Evolutionary conservation across 2,888 invertebrate genomes (phyloP).

Genomic region (Mythimna impura): DNA sequence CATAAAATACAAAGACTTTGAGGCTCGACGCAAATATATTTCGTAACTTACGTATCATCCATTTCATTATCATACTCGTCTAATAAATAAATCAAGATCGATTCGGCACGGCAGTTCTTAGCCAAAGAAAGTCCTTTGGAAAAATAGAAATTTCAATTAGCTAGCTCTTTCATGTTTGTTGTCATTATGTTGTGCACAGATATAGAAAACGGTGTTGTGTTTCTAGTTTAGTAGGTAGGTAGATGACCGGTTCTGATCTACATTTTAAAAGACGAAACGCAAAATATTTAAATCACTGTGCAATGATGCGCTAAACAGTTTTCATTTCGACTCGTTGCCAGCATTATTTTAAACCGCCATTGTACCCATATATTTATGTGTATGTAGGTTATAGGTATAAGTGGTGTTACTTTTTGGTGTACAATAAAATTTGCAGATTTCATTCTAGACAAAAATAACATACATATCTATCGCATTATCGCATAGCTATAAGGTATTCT

Average conservation of each 20-base stretch:
- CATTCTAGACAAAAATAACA: no score
- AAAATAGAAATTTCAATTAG: not conserved
- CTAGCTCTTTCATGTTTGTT: not conserved
- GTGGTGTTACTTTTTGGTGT: no score
- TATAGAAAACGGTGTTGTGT: no score
- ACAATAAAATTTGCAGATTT: no score
- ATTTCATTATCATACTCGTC: conserved; percentile 19
- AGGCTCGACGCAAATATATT: conserved; percentile 22
- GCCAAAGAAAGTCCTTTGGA: conserved; percentile 1
- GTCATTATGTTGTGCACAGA: not conserved
- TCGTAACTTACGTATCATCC: not conserved
- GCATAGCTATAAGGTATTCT: no score
- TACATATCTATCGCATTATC: no score
- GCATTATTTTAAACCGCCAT: no score
- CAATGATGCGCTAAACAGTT: conserved; percentile 15
- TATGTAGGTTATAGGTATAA: no score
- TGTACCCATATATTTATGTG: no score
- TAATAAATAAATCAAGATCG: conserved; percentile 1
- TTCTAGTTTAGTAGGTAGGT: not conserved
- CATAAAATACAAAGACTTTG: conserved; percentile 17
- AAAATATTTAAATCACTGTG: conserved; percentile 2
- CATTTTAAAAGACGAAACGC: not conserved
- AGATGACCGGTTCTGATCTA: not conserved
- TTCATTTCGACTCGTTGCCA: conserved; percentile 13
- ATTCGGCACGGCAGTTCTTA: not conserved